Percentiles rank a stretch among this genome's conserved stretches.
These are phyloP conservation scores for Cryptoleucopteryx plumbea DNA, from an alignment of 2,113 vertebrate species.

Conservation along the genomic window DNA sequence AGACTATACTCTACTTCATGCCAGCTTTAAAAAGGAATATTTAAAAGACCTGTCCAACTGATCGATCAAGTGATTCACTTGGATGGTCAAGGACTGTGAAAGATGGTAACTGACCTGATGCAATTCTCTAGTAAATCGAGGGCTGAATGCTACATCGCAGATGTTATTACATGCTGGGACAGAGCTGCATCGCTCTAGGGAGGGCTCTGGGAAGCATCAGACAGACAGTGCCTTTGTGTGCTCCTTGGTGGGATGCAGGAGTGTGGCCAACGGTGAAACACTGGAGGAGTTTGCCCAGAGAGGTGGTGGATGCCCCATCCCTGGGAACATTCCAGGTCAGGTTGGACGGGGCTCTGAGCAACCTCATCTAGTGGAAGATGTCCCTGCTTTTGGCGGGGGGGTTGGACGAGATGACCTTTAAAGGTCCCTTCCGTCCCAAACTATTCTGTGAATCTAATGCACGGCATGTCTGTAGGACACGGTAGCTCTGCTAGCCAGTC, in stretches of 20 bases:
- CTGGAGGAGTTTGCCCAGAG: neutral
- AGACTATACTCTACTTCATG: neutral
- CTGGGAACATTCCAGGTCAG: neutral
- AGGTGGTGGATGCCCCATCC: too few species aligned
- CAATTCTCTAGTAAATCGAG: neutral
- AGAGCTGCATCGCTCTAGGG: neutral
- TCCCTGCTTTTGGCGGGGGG: fast-evolving
- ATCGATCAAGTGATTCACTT: neutral
- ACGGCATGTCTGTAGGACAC: neutral
- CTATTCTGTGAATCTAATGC: neutral
- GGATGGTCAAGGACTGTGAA: neutral
- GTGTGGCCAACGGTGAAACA: neutral
- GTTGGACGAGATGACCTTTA: neutral
- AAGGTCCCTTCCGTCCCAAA: neutral
- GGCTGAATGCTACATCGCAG: neutral
- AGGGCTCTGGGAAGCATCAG: neutral
- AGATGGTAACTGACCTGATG: neutral
- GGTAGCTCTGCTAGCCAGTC: neutral
- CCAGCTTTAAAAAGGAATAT: neutral
- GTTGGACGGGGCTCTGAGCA: neutral
- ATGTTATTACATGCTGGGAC: neutral
- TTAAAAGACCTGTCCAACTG: neutral
- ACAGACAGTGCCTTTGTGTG: neutral
- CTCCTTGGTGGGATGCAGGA: neutral
- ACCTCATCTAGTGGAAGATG: too few species aligned